phyloP scores from a whole-genome alignment of 2,797 vertebrate species.

The Danio aesculapii region DNA sequence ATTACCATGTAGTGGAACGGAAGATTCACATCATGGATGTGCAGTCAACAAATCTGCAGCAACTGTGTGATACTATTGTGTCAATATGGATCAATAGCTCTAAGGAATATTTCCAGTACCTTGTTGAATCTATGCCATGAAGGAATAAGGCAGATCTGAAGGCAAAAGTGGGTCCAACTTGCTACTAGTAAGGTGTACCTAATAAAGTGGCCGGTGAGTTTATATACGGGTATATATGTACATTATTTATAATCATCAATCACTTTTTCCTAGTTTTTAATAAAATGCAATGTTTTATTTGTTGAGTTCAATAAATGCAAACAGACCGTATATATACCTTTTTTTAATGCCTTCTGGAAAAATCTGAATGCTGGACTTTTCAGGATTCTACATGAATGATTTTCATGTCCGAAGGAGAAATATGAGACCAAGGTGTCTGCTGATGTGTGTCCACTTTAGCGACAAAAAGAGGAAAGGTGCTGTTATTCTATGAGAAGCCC shows the following conservation, averaged over 20 bases:
- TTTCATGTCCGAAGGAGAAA: constrained; percentile 19
- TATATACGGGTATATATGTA: too few relatives aligned
- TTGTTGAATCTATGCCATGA: too few relatives aligned
- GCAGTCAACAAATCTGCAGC: too few relatives aligned
- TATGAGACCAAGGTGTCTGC: constrained; percentile 11
- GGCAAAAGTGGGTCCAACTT: too few relatives aligned
- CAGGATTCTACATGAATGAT: constrained; percentile 38
- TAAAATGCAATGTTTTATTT: constrained; percentile 30
- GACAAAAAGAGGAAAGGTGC: constrained; percentile 20
- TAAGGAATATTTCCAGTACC: too few relatives aligned
- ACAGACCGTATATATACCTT: constrained; percentile 11
- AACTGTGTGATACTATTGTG: too few relatives aligned
- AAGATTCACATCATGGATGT: too few relatives aligned
- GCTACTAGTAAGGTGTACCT: too few relatives aligned
- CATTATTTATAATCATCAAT: constrained; percentile 24
- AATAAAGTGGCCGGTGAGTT: too few relatives aligned
- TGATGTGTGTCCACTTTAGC: constrained; percentile 41
- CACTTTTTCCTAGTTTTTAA: constrained; percentile 11
- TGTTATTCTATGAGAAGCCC: constrained; percentile 41
- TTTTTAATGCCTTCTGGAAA: background rate
- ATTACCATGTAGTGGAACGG: too few relatives aligned
- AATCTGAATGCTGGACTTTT: constrained; percentile 22
- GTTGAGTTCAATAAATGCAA: constrained; percentile 12
- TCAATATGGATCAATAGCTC: too few relatives aligned
- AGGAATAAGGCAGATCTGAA: too few relatives aligned